These are phyloP conservation scores for Ormyrus nitidulus DNA, from an alignment of 2,888 invertebrate species.

Conservation along the genomic window DNA sequence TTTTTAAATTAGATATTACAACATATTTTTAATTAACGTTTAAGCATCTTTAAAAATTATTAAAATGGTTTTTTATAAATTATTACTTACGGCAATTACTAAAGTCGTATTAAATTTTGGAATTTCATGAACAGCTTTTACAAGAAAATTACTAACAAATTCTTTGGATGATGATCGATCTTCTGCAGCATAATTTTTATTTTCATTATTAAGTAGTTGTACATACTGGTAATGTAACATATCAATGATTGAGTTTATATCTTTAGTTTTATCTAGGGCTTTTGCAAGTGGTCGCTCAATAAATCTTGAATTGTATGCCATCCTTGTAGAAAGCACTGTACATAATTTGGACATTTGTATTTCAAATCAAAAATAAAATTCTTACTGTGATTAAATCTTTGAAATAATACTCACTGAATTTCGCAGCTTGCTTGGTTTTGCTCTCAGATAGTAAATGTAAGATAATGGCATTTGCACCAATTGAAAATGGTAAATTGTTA, in stretches of 20 bases:
- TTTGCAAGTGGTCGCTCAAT: neutral
- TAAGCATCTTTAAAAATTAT: too few relatives aligned
- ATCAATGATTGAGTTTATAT: conserved; percentile 5
- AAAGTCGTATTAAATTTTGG: too few relatives aligned
- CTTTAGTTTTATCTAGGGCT: conserved; percentile 15
- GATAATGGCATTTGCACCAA: conserved; percentile 80
- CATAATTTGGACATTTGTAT: conserved; percentile 1
- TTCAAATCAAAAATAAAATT: neutral
- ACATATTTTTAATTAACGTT: too few relatives aligned
- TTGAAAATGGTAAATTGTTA: conserved; percentile 78
- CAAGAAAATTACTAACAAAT: too few relatives aligned
- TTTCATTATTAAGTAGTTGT: too few relatives aligned
- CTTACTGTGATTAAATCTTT: neutral
- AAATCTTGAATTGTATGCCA: neutral
- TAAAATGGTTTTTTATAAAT: too few relatives aligned
- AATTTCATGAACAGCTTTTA: too few relatives aligned
- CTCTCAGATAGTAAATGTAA: conserved; percentile 78
- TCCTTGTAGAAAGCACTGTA: neutral
- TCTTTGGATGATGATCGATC: too few relatives aligned
- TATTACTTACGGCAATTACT: too few relatives aligned
- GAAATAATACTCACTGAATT: conserved; percentile 77
- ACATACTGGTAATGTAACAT: neutral
- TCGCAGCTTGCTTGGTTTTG: conserved; percentile 81
- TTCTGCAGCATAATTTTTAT: too few relatives aligned
- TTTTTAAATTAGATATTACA: neutral